Base-by-base conservation (phyloP, 2,888 invertebrate genomes). In the Sesia bembeciformis region DNA sequence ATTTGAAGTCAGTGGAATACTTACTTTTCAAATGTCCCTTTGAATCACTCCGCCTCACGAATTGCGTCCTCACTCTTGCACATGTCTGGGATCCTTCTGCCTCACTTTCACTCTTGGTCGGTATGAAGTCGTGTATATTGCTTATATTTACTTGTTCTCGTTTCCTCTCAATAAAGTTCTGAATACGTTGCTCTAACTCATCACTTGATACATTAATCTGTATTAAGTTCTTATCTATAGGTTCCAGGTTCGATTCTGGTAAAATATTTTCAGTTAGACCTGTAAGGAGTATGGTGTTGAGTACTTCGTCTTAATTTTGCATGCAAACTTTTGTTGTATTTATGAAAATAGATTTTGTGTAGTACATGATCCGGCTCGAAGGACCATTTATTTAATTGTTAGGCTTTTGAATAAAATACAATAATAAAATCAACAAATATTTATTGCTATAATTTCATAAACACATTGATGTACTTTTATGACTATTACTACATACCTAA, bases 1-100 rank as follows among this genome's bases (percentile, higher is more conserved):
- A 23, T 2, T 23, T 23, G 23, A 23, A 23, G 23, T 23, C 23
- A 23, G 23, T 23, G 23, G 23, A 23, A 23, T 23, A 72, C 74
- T 73, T 80, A 95, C 96, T 94, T 91, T 93, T 94, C 56, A 96
- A 89, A 81, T 95, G 96, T 60, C 95, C 94, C 72, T 94, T 95
- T 0, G 94, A 94, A 70, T 94, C 94, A 63, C 92, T 93, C 54
- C 94, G 90, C 61, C 92, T 93, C 3, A 93, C 88, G 57, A 95
- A 91, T 62, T 93, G 91, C 49, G 96, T 93, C 72, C 95, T 91
- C 7, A 95, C 93, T 69, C 96, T 86, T 0, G 96, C 96, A 81
- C 96, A 96, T 0, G 92, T 92, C 60, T 85, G 87, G 60, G 90
- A 84, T 39, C 84, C 85, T 55, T 90, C 87, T 52, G 78, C 76